Evolutionary conservation across 64 coral and sea anemone genomes (phyloP).

Genomic region (Acropora tenuis): DNA sequence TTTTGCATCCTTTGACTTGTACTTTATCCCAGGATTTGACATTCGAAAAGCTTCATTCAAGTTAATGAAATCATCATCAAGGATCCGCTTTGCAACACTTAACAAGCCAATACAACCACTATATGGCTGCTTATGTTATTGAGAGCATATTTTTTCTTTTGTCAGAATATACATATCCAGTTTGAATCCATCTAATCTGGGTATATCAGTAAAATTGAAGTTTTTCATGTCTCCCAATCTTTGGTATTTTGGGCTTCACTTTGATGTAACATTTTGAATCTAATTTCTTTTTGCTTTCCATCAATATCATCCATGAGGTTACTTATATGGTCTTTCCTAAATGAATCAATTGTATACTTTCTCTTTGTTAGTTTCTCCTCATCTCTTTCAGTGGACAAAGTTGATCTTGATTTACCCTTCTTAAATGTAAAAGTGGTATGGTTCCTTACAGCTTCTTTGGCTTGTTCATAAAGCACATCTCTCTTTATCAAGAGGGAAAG

Average conservation of each 20-base stretch:
- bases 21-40: constrained; percentile 48
- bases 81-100: constrained; percentile 55
- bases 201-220: constrained; percentile 50
- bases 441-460: constrained; percentile 10
- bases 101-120: constrained; percentile 39
- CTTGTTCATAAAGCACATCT: constrained; percentile 31
- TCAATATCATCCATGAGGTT: constrained; percentile 34
- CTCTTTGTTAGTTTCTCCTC: neutral
- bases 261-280: constrained; percentile 27
- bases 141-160: constrained; percentile 35
- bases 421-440: neutral
- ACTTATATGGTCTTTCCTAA: neutral
- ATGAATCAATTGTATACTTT: constrained; percentile 9
- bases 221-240: constrained; percentile 27
- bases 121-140: constrained; percentile 52
- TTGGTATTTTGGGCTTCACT: constrained; percentile 17
- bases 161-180: constrained; percentile 33
- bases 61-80: constrained; percentile 53
- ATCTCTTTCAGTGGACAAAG: neutral
- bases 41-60: constrained; percentile 68
- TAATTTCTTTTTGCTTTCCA: constrained; percentile 32
- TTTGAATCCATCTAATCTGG: constrained; percentile 64
- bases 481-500: constrained; percentile 8
- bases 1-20: constrained; percentile 60
- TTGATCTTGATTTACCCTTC: constrained; percentile 32